phyloP scores from a whole-genome alignment of 23 tunicate genomes.

The Trididemnum miniatum region DNA sequence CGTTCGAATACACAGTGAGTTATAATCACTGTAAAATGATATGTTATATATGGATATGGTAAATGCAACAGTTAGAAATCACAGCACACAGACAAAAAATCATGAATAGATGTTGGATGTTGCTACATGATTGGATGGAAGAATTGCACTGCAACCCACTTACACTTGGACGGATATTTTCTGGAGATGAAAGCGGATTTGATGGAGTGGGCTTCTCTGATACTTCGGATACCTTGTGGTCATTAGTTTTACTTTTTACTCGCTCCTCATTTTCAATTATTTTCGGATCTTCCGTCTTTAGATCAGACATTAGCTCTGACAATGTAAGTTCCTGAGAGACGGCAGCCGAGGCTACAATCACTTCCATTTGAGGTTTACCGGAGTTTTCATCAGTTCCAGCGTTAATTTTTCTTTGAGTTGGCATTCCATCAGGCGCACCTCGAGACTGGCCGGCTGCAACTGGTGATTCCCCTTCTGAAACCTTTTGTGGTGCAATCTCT shows the following conservation, averaged over 20 bases:
- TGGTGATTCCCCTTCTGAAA: not conserved
- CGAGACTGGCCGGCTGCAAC: slow-evolving; percentile 33
- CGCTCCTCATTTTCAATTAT: no score
- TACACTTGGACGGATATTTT: not conserved
- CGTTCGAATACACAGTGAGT: no score
- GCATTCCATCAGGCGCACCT: slow-evolving; percentile 75
- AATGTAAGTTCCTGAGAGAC: no score
- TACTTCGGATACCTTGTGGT: not conserved
- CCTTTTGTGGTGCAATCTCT: not conserved
- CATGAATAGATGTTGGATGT: no score
- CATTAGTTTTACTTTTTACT: not conserved
- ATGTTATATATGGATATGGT: no score
- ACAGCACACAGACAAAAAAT: no score
- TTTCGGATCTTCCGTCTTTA: no score
- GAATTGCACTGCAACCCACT: slow-evolving; percentile 23
- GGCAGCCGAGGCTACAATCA: no score
- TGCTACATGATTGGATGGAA: no score
- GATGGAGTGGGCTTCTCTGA: not conserved
- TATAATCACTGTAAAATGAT: no score
- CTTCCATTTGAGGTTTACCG: not conserved
- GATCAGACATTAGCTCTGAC: no score
- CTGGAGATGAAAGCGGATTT: not conserved
- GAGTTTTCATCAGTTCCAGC: slow-evolving; percentile 19
- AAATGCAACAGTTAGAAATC: no score
- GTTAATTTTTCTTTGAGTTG: slow-evolving; percentile 46